Base-by-base conservation (phyloP, 2,888 invertebrate species). In the Luperina testacea region DNA sequence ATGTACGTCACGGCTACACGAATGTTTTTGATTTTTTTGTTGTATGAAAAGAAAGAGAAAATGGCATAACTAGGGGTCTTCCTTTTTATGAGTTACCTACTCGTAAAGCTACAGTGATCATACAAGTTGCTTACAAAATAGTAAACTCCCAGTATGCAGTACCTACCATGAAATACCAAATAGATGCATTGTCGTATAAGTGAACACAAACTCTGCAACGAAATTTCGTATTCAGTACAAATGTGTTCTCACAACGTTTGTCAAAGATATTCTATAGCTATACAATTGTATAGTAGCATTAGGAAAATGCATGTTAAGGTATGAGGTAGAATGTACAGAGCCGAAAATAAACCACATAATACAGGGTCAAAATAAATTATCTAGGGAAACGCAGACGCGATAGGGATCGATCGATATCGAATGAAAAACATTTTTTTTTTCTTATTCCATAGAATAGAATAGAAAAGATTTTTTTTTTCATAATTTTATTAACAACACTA, bases 141-240 rank as follows among this genome's bases (percentile, higher is more conserved):
- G 24, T 27, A 6, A 5, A 20, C 27, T 38, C 15, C 17, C 42
- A 51, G 45, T 8, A 13, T 51, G 32, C 48, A 45, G 15, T 79
- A 45, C 32, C n/a, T 78, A 45, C 32, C n/a, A 65, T 59, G 32
- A 82, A 80, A 70, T 70, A 51, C 32, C 57, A 80, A 82, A 82
- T 64, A 68, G 57, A 63, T 75, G 57, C 42, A 53, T 45, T 76
- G 69, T 45, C 42, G 59, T 59, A 82, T 70, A 75, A n/a, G n/a
- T 75, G 32, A 64, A n/a, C 51, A 20, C 42, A 65, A 48, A 82
- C 24, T 82, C 63, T 6, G 32, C n/a, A 61, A 77, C 63, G 15
- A 82, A 68, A 82, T 78, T 53, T 71, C 38, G 70, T 83, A 61
- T 77, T 71, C 78, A 71, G 45, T 67, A 78, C 78, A 48, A 77